A percentile compares a stretch with the other conserved stretches of the same genome.
These are phyloP conservation scores for Macropus fuliginosus DNA, from an alignment of 2,797 vertebrate species.

Conservation along the genomic window DNA sequence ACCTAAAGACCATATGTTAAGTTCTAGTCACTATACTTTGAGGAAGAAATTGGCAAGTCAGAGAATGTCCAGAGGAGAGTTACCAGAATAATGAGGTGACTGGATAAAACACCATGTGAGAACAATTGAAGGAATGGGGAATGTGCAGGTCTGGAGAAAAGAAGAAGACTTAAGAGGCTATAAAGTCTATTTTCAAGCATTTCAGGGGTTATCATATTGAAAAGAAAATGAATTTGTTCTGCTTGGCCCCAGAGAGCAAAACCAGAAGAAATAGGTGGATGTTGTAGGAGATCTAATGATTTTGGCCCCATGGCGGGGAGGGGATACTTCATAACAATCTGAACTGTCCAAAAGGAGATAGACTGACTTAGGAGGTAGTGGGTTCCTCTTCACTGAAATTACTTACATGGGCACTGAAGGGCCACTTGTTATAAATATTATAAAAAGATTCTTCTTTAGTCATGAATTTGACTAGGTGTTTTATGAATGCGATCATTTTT, in stretches of 20 bases:
- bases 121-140: not conserved
- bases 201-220: not conserved
- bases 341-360: not conserved
- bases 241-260: not conserved
- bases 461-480: not conserved
- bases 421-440: not conserved
- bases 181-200: not conserved
- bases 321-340: not conserved
- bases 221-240: not conserved
- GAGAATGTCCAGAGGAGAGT: not conserved
- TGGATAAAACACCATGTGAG: not conserved
- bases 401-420: not conserved
- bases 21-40: not conserved
- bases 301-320: not conserved
- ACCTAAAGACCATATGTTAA: not conserved
- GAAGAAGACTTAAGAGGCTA: not conserved
- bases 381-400: not conserved
- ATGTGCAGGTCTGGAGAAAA: not conserved
- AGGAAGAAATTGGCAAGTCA: not conserved
- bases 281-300: not conserved
- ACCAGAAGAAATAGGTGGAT: not conserved
- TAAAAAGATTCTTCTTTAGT: not conserved
- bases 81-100: not conserved
- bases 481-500: not conserved
- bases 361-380: not conserved